A percentile compares a stretch with the other conserved stretches of the same genome.
phyloP scores from a whole-genome alignment of 2,113 vertebrate genomes.

The Speoplatyrhinus poulsoni region DNA sequence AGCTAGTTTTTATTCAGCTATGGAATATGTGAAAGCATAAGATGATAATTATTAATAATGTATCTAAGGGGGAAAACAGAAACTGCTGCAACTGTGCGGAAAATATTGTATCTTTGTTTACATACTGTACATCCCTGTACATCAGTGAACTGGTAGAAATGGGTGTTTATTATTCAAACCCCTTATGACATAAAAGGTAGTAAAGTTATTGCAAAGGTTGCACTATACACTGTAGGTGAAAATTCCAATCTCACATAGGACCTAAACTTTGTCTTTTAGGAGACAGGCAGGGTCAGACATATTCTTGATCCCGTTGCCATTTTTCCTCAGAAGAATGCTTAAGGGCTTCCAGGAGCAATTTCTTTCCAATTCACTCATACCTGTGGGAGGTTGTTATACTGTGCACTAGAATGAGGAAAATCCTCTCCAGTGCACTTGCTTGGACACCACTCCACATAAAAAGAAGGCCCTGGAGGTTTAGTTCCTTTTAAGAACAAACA shows the following conservation, averaged over 20 bases:
- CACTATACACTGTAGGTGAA: not conserved
- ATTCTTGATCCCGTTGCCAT: constrained; percentile 8
- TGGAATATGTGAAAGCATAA: too few species aligned
- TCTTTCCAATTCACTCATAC: constrained; percentile 52
- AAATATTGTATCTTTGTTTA: too few species aligned
- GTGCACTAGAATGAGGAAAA: constrained; percentile 26
- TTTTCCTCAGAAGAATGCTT: constrained; percentile 44
- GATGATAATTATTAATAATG: too few species aligned
- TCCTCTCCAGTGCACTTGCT: constrained; percentile 9
- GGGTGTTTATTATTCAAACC: too few species aligned
- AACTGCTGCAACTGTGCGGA: too few species aligned
- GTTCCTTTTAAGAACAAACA: constrained; percentile 15
- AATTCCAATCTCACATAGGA: constrained; percentile 26
- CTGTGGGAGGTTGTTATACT: constrained; percentile 23
- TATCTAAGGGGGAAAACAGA: too few species aligned
- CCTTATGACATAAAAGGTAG: too few species aligned
- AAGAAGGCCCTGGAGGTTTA: constrained; percentile 22
- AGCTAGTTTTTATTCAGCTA: too few species aligned
- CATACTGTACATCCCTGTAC: too few species aligned
- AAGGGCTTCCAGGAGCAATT: constrained; percentile 41
- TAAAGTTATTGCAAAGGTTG: constrained; percentile 3
- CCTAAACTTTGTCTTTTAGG: constrained; percentile 30
- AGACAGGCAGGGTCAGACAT: constrained; percentile 28
- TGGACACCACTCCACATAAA: constrained; percentile 21
- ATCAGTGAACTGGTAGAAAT: too few species aligned